Conservation (phyloP, 2,888 invertebrate species). For the Teleiodes luculella region DNA sequence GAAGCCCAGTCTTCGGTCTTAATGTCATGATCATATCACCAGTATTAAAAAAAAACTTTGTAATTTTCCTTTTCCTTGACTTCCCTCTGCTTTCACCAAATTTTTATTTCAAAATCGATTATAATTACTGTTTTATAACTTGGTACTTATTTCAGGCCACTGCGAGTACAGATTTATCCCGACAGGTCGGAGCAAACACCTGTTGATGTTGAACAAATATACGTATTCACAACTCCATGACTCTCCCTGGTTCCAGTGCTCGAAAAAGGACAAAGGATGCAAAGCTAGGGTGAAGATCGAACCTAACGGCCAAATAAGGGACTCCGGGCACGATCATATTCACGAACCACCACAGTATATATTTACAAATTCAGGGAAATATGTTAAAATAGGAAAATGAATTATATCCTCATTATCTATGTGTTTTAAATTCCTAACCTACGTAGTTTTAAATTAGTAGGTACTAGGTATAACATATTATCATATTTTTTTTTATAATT, state of each 20-base stretch:
- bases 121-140: background rate
- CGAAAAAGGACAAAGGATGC: slow-evolving; percentile 26
- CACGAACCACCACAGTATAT: slow-evolving; percentile 38
- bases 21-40: too few relatives aligned
- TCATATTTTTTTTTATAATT: too few relatives aligned
- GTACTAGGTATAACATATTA: too few relatives aligned
- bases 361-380: slow-evolving; percentile 28
- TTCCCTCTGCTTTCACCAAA: too few relatives aligned
- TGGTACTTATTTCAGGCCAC: background rate
- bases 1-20: too few relatives aligned
- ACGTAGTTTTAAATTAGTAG: too few relatives aligned
- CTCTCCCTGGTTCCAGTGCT: slow-evolving; percentile 27
- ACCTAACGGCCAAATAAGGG: slow-evolving; percentile 10
- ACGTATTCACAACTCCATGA: slow-evolving; percentile 27
- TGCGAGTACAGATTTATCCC: slow-evolving; percentile 14
- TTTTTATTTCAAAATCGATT: too few relatives aligned
- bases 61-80: too few relatives aligned
- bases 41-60: too few relatives aligned
- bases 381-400: slow-evolving; percentile 24
- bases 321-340: slow-evolving; percentile 22
- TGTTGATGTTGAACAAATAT: slow-evolving; percentile 33
- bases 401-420: too few relatives aligned
- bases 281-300: slow-evolving; percentile 24
- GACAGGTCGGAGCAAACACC: slow-evolving; percentile 25
- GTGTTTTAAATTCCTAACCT: too few relatives aligned